Evolutionary conservation across 2,888 invertebrate species (phyloP).

Genomic region (Andrena minutula): DNA sequence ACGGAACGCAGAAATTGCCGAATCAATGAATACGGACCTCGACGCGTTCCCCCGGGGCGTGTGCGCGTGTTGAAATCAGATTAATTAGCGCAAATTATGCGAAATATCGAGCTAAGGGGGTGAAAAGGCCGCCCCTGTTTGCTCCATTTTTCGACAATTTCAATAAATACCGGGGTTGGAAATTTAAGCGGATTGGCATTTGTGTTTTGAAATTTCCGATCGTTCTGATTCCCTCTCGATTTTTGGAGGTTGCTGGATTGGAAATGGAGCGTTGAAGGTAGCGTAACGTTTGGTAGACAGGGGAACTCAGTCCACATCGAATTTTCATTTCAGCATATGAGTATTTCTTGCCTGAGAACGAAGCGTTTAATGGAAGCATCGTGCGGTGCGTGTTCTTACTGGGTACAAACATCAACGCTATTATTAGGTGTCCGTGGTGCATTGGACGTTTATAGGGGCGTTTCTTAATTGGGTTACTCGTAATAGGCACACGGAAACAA

Average conservation of each 20-base stretch:
- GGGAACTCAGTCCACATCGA: not conserved
- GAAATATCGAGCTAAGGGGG: not conserved
- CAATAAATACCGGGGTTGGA: not conserved
- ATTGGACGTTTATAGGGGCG: slow-evolving; percentile 34
- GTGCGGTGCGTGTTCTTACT: slow-evolving; percentile 11
- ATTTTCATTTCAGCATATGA: not conserved
- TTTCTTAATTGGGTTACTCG: slow-evolving; percentile 58
- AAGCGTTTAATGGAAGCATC: not conserved
- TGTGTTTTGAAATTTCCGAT: not conserved
- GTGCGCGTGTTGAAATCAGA: not conserved
- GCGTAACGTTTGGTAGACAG: not conserved
- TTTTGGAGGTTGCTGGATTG: not conserved
- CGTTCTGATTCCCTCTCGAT: not conserved
- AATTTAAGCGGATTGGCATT: not conserved
- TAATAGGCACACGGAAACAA: slow-evolving; percentile 53
- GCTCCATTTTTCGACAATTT: not conserved
- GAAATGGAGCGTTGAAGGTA: not conserved
- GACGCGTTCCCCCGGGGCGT: not conserved
- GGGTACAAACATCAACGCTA: not conserved
- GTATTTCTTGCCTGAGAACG: not conserved
- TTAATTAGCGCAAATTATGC: not conserved
- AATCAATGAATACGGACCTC: not conserved
- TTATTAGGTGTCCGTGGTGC: slow-evolving; percentile 36
- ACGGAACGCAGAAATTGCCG: not conserved
- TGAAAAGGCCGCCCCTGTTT: not conserved